phyloP scores from a whole-genome alignment of 2,888 invertebrate species.

The Ennomos erosarius region DNA sequence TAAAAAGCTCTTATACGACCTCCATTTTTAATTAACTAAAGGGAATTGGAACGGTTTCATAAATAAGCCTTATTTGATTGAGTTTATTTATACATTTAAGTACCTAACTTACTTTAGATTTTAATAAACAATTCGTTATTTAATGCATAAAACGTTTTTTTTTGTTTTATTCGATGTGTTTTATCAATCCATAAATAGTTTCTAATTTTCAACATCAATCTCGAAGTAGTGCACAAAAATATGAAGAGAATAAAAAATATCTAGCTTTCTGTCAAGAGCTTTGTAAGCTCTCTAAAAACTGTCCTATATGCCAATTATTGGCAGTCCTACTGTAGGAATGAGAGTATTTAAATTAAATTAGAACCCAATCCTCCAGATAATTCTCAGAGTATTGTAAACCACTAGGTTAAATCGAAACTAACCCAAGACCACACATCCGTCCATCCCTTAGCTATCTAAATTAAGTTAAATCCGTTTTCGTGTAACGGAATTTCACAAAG shows the following conservation, averaged over 20 bases:
- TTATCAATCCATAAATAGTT: no score
- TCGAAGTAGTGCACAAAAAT: no score
- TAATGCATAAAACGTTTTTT: neutral
- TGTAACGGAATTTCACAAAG: slow-evolving; percentile 16
- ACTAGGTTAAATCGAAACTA: slow-evolving; percentile 15
- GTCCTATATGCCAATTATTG: no score
- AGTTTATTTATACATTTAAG: no score
- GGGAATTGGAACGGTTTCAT: neutral
- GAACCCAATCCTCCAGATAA: slow-evolving; percentile 6
- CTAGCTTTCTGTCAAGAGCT: no score
- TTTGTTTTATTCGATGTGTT: neutral
- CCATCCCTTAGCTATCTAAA: slow-evolving; percentile 19
- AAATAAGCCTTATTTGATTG: no score
- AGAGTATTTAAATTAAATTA: slow-evolving; percentile 1
- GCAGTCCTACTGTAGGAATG: no score
- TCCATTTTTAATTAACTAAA: slow-evolving; percentile 11
- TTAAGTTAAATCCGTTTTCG: slow-evolving; percentile 26
- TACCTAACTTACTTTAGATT: no score
- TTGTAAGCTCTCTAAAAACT: no score
- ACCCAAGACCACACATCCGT: slow-evolving; percentile 16
- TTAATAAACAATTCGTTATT: no score
- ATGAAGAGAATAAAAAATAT: no score
- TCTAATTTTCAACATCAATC: no score
- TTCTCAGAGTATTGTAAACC: slow-evolving; percentile 10
- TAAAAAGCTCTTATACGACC: slow-evolving; percentile 12